A percentile compares a stretch with the other conserved stretches of the same genome.
phyloP scores from a whole-genome alignment of 2,888 invertebrate genomes.

The Subacronicta megacephala region DNA sequence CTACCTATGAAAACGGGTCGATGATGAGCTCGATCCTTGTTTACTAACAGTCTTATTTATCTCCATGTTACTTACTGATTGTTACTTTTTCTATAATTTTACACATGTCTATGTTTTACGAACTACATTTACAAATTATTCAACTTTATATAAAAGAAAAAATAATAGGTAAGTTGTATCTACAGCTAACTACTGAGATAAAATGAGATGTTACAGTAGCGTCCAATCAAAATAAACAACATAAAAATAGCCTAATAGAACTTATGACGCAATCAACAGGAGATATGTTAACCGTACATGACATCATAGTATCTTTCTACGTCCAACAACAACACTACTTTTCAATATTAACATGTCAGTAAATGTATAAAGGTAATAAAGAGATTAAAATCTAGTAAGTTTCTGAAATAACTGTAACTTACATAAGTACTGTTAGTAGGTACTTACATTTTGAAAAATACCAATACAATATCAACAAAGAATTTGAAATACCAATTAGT shows the following conservation, averaged over 20 bases:
- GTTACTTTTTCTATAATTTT: slow-evolving; percentile 20
- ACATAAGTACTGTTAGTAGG: too few species aligned
- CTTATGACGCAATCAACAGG: slow-evolving; percentile 29
- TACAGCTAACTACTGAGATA: slow-evolving; percentile 8
- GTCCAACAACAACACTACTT: slow-evolving; percentile 31
- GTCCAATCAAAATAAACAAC: slow-evolving; percentile 54
- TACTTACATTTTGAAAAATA: too few species aligned
- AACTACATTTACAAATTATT: neutral
- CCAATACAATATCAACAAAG: too few species aligned
- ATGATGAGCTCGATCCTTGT: slow-evolving; percentile 80
- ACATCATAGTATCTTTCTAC: slow-evolving; percentile 41
- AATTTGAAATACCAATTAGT: too few species aligned
- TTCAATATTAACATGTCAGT: neutral
- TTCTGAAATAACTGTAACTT: too few species aligned
- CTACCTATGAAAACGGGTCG: slow-evolving; percentile 67
- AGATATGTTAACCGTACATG: slow-evolving; percentile 39
- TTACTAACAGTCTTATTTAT: slow-evolving; percentile 69
- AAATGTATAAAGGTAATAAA: too few species aligned
- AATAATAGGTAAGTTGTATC: slow-evolving; percentile 1
- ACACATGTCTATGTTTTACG: neutral
- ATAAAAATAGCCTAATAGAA: slow-evolving; percentile 48
- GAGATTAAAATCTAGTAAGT: too few species aligned
- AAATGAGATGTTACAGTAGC: slow-evolving; percentile 27
- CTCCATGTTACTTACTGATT: slow-evolving; percentile 51
- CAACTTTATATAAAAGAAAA: too few species aligned